A percentile compares a stretch with the other conserved stretches of the same genome.
These are phyloP conservation scores for Crotalus tigris DNA, from an alignment of 2,113 vertebrate genomes.

Conservation along the genomic window DNA sequence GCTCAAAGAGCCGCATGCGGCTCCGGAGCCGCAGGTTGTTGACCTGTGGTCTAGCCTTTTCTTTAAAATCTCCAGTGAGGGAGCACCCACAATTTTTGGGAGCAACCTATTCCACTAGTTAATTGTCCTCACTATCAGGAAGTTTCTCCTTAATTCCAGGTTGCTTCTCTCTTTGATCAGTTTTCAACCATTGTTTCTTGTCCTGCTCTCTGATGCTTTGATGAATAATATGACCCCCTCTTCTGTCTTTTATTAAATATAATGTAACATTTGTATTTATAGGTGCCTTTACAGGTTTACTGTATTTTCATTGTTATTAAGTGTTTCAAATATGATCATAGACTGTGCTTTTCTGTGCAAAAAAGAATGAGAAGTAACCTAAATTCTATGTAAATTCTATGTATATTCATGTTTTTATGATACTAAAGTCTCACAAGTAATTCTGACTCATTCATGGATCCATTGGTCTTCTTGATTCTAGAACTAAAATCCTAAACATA, in stretches of 20 bases:
- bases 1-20: no score
- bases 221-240: no score
- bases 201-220: not conserved
- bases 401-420: not conserved
- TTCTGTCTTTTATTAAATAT: no score
- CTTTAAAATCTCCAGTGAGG: no score
- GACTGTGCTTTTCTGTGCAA: not conserved
- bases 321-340: not conserved
- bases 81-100: no score
- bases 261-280: conserved; percentile 19
- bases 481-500: not conserved
- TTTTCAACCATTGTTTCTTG: no score
- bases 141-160: no score
- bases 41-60: no score
- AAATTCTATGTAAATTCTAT: not conserved
- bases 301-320: not conserved
- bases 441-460: not conserved
- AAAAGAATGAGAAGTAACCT: not conserved
- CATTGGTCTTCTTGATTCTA: not conserved
- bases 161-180: no score
- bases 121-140: no score
- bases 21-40: no score
- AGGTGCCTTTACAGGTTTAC: not conserved
- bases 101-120: no score
- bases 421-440: not conserved